Percentiles rank a stretch among this genome's conserved stretches.
phyloP scores from a whole-genome alignment of 2,113 vertebrate species.

The Physeter macrocephalus region DNA sequence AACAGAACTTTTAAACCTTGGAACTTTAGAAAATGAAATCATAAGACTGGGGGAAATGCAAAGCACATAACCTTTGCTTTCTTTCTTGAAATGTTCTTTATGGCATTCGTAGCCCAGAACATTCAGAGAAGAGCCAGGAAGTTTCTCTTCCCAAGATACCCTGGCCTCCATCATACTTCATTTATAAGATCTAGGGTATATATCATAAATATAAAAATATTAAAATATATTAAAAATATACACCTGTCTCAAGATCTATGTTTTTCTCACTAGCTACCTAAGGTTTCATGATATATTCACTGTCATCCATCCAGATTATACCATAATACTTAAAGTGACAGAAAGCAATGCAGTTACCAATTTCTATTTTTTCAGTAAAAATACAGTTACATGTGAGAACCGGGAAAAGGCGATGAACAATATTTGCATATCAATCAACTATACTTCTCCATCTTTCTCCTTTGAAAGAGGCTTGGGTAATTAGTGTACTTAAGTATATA shows the following conservation, averaged over 20 bases:
- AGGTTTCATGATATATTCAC: not conserved
- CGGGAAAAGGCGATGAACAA: not conserved
- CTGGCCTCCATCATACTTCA: not conserved
- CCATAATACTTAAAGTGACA: not conserved
- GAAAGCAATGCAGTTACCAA: not conserved
- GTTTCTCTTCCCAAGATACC: not conserved
- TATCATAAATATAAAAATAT: not conserved
- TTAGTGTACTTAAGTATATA: not conserved
- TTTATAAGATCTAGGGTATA: not conserved
- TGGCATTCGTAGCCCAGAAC: not conserved
- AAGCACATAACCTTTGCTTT: not conserved
- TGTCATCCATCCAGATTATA: not conserved
- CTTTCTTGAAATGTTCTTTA: not conserved
- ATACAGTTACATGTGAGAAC: not conserved
- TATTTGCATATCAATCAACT: not conserved
- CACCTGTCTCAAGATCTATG: not conserved
- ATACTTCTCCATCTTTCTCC: not conserved
- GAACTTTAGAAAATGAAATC: constrained; percentile 2
- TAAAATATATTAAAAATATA: not conserved
- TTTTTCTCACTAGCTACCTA: not conserved
- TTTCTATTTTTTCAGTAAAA: not conserved
- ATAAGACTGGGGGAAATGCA: not conserved
- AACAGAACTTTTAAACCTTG: not conserved
- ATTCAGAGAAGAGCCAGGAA: not conserved
- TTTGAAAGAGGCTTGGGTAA: not conserved